These are phyloP conservation scores for Anguilla obscura DNA, from an alignment of 2,797 vertebrate genomes.

Conservation along the genomic window DNA sequence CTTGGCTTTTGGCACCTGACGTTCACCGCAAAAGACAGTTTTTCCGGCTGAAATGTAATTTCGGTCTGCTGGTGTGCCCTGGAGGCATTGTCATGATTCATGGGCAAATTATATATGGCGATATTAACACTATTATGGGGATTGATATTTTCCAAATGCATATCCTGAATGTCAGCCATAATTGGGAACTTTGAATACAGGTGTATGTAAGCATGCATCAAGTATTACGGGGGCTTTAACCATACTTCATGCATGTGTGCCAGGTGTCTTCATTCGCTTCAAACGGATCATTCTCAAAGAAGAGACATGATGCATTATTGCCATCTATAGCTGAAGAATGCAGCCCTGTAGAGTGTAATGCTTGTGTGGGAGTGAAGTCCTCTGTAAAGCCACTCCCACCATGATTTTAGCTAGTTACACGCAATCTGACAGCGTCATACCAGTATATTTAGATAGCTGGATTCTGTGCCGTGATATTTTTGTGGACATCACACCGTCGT, in stretches of 20 bases:
- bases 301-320: neutral
- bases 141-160: neutral
- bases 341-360: neutral
- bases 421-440: neutral
- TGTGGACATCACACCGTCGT: neutral
- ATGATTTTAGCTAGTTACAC: neutral
- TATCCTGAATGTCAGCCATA: neutral
- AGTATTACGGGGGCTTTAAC: neutral
- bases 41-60: neutral
- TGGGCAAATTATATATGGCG: neutral
- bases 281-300: no score
- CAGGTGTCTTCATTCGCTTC: neutral
- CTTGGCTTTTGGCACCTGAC: neutral
- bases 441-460: neutral
- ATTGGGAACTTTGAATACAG: neutral
- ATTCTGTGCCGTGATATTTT: neutral
- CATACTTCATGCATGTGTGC: neutral
- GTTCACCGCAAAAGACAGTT: neutral
- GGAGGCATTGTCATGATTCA: neutral
- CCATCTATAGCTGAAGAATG: neutral
- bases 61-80: neutral
- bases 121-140: neutral
- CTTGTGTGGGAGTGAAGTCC: neutral
- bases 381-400: neutral
- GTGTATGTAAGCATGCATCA: neutral